phyloP scores from a whole-genome alignment of 1,140 invertebrate species.

The Dolichoris vasculosae region DNA sequence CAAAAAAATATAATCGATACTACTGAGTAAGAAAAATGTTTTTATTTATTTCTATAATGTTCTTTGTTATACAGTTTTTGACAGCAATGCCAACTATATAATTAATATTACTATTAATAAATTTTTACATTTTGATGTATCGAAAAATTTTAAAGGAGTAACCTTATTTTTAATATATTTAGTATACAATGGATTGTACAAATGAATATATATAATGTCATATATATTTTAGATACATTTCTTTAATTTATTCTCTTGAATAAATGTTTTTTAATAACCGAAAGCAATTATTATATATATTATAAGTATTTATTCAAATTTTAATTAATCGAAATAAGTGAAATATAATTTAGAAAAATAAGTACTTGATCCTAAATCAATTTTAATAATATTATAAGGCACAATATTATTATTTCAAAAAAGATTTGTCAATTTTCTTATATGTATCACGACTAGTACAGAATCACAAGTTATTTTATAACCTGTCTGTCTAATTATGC shows the following conservation, averaged over 20 bases:
- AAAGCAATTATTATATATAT: neutral
- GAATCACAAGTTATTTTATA: slow-evolving; percentile 55
- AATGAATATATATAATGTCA: neutral
- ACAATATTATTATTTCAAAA: slow-evolving; percentile 44
- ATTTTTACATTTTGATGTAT: neutral
- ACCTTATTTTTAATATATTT: neutral
- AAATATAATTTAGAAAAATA: slow-evolving; percentile 18
- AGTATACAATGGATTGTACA: neutral
- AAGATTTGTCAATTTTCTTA: slow-evolving; percentile 48
- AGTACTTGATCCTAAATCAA: slow-evolving; percentile 12
- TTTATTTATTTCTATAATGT: too few species aligned
- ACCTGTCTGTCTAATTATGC: slow-evolving; percentile 21
- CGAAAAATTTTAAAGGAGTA: neutral
- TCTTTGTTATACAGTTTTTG: neutral
- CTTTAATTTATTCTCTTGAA: neutral
- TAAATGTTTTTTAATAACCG: neutral
- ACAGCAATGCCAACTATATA: neutral
- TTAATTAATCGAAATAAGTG: neutral
- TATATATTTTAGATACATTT: slow-evolving; percentile 4
- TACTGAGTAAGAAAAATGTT: too few species aligned
- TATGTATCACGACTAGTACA: slow-evolving; percentile 60
- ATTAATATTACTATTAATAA: neutral
- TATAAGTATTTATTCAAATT: neutral
- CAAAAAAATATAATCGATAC: too few species aligned
- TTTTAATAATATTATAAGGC: slow-evolving; percentile 53